Evolutionary conservation across 2,113 vertebrate genomes (phyloP), one percentile per base, ranked within the genome.

Genomic region (Alethe diademata): DNA sequence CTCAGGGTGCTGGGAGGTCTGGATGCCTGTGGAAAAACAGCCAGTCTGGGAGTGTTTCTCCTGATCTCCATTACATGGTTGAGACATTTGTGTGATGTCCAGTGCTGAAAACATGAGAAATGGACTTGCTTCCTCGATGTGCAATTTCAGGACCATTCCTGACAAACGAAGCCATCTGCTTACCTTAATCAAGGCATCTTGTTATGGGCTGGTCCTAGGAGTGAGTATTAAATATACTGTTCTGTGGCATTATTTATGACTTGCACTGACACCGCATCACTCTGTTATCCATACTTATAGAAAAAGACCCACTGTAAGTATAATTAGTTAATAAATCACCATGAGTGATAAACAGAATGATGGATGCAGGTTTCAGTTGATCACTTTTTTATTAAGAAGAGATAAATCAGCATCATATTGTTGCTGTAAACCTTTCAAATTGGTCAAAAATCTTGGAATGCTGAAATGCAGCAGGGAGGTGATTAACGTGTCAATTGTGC

Each of bases 301-400:
- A 96, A 97, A 96, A 95, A 75, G 91, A 96, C 96, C 96, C 97
- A 96, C 96, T 94, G 94, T 95, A 96, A 97, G 97, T 97, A 92
- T 98, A 98, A 98, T 98, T 98, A 98, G 98, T 98, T 98, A 97
- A 98, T 98, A 98, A 98, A 98, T 98, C 97, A 98, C 97, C 92
- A 82, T 50, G 92, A 97, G 97, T 98, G 98, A 98, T 98, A 98
- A 98, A 98, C 97, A 98, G 98, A 97, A 98, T 98, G 98, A 98
- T 98, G 98, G 98, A 98, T 98, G 97, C 97, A 97, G 97, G 98
- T 97, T 98, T 98, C 98, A 98, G 97, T 97, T 98, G 98, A 98
- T 98, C 98, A 98, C 98, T 97, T 98, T 98, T 98, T 98, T 98
- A 98, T 98, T 98, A 98, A 98, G 97, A 97, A 92, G 98, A 98